A percentile compares a stretch with the other conserved stretches of the same genome.
These are phyloP conservation scores for Irena cyanogastra DNA, from an alignment of 2,113 vertebrate genomes.

Conservation along the genomic window DNA sequence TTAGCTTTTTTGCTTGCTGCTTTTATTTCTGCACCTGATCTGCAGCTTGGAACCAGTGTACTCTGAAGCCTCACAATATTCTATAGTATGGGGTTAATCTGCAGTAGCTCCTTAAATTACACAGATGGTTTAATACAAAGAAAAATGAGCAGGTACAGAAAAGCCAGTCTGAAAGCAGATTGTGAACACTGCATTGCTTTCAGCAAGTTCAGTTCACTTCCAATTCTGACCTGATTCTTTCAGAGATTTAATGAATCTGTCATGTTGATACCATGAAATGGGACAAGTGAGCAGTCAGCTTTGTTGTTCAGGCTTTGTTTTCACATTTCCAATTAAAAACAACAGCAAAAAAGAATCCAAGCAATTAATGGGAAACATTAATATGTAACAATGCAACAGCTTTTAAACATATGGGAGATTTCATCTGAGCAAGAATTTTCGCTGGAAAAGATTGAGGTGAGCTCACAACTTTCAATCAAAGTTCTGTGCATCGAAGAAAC, in stretches of 20 bases:
- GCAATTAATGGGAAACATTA: slow-evolving; percentile 17
- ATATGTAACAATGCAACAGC: background rate
- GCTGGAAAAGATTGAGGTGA: slow-evolving; percentile 27
- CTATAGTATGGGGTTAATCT: background rate
- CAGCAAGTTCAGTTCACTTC: slow-evolving; percentile 14
- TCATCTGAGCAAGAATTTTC: slow-evolving; percentile 11
- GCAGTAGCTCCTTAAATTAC: background rate
- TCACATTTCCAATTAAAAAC: background rate
- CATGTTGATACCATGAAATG: background rate
- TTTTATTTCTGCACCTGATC: background rate
- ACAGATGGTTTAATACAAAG: background rate
- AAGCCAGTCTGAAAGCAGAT: background rate
- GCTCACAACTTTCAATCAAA: slow-evolving; percentile 42
- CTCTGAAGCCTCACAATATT: background rate
- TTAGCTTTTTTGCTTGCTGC: background rate
- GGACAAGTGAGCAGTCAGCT: slow-evolving; percentile 20
- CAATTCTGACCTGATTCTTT: background rate
- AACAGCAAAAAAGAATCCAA: background rate
- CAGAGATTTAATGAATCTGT: background rate
- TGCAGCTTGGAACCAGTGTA: background rate
- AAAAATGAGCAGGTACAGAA: slow-evolving; percentile 18
- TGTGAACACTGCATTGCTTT: background rate
- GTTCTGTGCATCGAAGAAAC: background rate
- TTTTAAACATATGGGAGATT: slow-evolving; percentile 32
- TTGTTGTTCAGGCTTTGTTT: slow-evolving; percentile 15